phyloP scores from a whole-genome alignment of 2,888 invertebrate genomes.

The Zygaena filipendulae region DNA sequence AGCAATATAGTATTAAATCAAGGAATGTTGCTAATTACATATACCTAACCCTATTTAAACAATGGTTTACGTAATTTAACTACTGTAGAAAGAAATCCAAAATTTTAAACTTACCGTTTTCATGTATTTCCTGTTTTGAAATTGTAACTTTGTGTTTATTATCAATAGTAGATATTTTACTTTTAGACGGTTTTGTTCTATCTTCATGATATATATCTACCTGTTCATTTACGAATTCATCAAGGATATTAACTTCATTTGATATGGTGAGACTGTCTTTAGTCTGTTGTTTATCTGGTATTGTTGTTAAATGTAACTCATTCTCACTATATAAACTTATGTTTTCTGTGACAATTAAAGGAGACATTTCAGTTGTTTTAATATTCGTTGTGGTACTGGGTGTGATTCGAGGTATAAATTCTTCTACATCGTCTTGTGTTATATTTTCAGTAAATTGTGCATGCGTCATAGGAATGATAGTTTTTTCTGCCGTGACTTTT shows the following conservation, averaged over 20 bases:
- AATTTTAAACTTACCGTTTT: constrained; percentile 41
- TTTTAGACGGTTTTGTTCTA: constrained; percentile 23
- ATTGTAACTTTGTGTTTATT: constrained; percentile 26
- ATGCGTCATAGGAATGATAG: constrained; percentile 37
- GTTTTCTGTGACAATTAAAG: constrained; percentile 45
- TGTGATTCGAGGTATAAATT: constrained; percentile 27
- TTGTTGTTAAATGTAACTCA: constrained; percentile 29
- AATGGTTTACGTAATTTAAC: too few species aligned
- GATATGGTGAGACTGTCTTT: constrained; percentile 32
- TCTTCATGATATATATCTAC: constrained; percentile 26
- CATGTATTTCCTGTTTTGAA: constrained; percentile 37
- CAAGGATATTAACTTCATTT: constrained; percentile 37
- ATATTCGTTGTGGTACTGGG: constrained; percentile 29
- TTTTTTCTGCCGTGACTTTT: constrained; percentile 32
- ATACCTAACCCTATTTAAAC: too few species aligned
- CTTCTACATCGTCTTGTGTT: constrained; percentile 29
- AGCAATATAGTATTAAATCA: too few species aligned
- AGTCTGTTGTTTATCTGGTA: constrained; percentile 33
- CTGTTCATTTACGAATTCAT: constrained; percentile 43
- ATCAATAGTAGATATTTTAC: constrained; percentile 29
- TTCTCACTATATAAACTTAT: constrained; percentile 44
- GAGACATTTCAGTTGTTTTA: constrained; percentile 35
- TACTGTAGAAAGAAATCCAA: too few species aligned
- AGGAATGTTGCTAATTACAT: too few species aligned
- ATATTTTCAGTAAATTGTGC: constrained; percentile 47